phyloP scores from a whole-genome alignment of 2,797 vertebrate species.

The Jordanella pulchra region DNA sequence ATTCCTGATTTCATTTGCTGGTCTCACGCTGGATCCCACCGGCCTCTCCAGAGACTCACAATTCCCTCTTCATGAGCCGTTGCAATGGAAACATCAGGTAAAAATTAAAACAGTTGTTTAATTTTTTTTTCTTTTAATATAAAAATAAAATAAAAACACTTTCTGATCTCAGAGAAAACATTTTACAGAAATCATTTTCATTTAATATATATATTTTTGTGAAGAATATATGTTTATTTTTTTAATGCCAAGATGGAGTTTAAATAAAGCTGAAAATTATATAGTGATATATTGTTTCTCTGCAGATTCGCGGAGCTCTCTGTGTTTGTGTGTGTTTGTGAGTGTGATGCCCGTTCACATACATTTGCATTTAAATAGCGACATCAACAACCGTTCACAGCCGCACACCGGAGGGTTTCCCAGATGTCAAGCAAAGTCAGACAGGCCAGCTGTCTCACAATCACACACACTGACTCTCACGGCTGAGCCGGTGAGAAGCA shows the following conservation, averaged over 20 bases:
- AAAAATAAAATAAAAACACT: background rate
- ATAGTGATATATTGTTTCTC: background rate
- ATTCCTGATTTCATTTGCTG: background rate
- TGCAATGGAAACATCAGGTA: background rate
- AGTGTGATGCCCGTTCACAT: conserved; percentile 63
- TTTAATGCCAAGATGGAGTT: background rate
- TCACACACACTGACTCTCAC: conserved; percentile 26
- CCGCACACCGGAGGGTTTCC: conserved; percentile 90
- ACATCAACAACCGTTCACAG: conserved; percentile 91
- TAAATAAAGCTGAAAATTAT: background rate
- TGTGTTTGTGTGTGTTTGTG: conserved; percentile 14
- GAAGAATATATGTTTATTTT: too few relatives aligned
- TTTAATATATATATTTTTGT: background rate
- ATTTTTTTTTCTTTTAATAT: background rate
- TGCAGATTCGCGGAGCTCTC: background rate
- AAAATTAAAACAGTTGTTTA: background rate
- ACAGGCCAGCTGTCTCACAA: conserved; percentile 87
- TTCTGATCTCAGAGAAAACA: background rate
- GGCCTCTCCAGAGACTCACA: background rate
- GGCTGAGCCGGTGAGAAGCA: conserved; percentile 11
- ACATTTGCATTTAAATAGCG: conserved; percentile 99
- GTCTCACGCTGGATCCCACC: background rate
- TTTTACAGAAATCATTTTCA: background rate
- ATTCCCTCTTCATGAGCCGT: too few relatives aligned
- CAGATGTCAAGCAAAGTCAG: conserved; percentile 94